phyloP scores from a whole-genome alignment of 2,888 invertebrate genomes.

The Tetrapedia diversipes region DNA sequence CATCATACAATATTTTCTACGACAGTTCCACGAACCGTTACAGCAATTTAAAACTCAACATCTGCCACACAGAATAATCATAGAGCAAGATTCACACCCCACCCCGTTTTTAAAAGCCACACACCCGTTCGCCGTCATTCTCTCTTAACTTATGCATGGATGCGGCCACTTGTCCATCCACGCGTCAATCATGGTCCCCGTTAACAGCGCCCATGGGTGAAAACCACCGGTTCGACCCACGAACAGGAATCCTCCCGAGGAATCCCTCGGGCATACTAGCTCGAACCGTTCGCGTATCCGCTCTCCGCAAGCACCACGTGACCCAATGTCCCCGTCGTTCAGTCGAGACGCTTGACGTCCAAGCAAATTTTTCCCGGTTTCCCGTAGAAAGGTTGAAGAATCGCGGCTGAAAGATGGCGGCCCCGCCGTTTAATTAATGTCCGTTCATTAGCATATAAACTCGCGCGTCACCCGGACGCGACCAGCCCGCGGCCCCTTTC shows the following conservation, averaged over 20 bases:
- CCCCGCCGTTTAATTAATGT: slow-evolving; percentile 75
- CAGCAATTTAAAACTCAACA: too few relatives aligned
- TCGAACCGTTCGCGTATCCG: too few relatives aligned
- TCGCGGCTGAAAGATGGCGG: slow-evolving; percentile 50
- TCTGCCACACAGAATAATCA: too few relatives aligned
- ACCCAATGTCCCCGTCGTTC: slow-evolving; percentile 32
- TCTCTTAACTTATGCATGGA: slow-evolving; percentile 50
- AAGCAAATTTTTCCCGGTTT: slow-evolving; percentile 48
- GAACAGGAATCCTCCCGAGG: neutral
- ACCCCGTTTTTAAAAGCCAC: too few relatives aligned
- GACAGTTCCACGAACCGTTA: too few relatives aligned
- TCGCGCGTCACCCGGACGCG: slow-evolving; percentile 69
- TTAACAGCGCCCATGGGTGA: neutral
- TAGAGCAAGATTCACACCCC: too few relatives aligned
- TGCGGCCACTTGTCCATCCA: slow-evolving; percentile 20
- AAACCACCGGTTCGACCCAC: neutral
- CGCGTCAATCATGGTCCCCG: slow-evolving; percentile 35
- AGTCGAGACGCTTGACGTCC: neutral
- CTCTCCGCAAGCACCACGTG: neutral
- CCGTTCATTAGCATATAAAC: slow-evolving; percentile 77
- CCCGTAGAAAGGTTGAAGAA: slow-evolving; percentile 59
- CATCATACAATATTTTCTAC: too few relatives aligned
- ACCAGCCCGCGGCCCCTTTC: slow-evolving; percentile 59
- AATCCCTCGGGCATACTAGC: too few relatives aligned
- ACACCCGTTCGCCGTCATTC: too few relatives aligned